Evolutionary conservation across 2,888 invertebrate genomes (phyloP).

Genomic region (Idaea straminata): DNA sequence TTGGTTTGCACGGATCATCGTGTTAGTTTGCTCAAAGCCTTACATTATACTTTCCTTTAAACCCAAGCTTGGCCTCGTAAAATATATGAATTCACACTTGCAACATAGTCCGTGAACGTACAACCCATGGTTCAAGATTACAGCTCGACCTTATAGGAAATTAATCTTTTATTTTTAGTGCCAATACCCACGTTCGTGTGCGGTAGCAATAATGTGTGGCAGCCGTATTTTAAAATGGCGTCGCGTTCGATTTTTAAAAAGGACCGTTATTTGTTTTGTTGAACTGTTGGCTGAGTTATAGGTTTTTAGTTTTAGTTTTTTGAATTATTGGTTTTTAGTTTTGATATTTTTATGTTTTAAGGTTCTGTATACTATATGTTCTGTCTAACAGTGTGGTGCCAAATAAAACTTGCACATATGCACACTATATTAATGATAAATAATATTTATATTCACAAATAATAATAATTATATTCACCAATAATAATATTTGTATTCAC

Average conservation of each 20-base stretch:
- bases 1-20: background rate
- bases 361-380: background rate
- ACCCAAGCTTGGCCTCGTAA: constrained; percentile 6
- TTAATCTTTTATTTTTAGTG: constrained; percentile 74
- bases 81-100: constrained; percentile 31
- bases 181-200: constrained; percentile 57
- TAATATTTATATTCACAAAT: too few species aligned
- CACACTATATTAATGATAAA: too few species aligned
- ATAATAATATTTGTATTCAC: too few species aligned
- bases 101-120: constrained; percentile 35
- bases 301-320: constrained; percentile 24
- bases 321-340: constrained; percentile 28
- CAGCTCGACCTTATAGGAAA: constrained; percentile 61
- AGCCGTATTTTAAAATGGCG: constrained; percentile 66
- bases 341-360: constrained; percentile 10
- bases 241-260: constrained; percentile 55
- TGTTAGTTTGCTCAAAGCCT: background rate
- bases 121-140: constrained; percentile 35
- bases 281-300: constrained; percentile 33
- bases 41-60: background rate
- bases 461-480: too few species aligned
- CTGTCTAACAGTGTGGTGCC: too few species aligned
- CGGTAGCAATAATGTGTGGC: constrained; percentile 55
- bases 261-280: constrained; percentile 38
- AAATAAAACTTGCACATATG: too few species aligned